Conservation (phyloP, 2,113 vertebrate species). For the Gulo gulo region DNA sequence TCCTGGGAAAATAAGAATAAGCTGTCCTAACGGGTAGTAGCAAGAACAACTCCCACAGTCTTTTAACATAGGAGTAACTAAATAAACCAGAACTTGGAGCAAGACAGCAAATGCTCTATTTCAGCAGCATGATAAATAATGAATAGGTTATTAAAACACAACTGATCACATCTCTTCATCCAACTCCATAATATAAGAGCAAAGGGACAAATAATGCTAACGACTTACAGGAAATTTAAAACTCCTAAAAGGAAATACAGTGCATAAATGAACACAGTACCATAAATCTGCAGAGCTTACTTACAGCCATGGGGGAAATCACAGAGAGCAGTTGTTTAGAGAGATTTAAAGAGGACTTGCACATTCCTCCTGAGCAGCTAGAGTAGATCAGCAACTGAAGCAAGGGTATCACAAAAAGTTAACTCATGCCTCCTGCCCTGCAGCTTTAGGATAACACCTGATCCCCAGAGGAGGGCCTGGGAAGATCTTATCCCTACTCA, state of each 20-base stretch:
- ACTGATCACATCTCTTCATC: not conserved
- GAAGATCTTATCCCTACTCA: not conserved
- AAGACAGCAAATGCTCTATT: not conserved
- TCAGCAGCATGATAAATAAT: not conserved
- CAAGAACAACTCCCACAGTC: not conserved
- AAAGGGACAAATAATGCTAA: not conserved
- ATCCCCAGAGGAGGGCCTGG: not conserved
- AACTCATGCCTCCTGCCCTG: not conserved
- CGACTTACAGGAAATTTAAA: constrained; percentile 10
- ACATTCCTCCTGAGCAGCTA: not conserved
- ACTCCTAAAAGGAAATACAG: not conserved
- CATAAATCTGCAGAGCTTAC: not conserved
- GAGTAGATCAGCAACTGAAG: not conserved
- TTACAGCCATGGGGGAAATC: not conserved
- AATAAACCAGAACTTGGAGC: not conserved
- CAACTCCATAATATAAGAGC: not conserved
- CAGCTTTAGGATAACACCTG: not conserved
- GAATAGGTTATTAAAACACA: not conserved
- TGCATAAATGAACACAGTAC: not conserved
- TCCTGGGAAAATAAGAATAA: not conserved
- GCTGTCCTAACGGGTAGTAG: not conserved
- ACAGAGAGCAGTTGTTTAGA: not conserved
- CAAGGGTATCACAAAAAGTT: not conserved
- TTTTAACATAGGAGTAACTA: not conserved
- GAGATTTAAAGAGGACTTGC: not conserved